Evolutionary conservation across 2,113 vertebrate genomes (phyloP).

Genomic region (Peucedramus taeniatus): DNA sequence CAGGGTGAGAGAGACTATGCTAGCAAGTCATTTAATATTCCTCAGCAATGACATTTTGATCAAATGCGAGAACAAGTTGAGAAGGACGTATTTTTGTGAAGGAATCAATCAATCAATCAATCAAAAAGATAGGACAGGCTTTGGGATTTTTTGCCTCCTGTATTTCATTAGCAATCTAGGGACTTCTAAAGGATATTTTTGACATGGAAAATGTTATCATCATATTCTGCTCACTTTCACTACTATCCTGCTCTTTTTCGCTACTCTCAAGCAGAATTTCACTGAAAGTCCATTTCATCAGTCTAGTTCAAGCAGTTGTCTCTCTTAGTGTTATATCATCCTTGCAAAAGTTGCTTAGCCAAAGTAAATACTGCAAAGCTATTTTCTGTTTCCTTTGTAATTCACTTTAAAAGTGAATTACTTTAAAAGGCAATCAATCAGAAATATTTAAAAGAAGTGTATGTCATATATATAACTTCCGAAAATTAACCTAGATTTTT

Average conservation of each 20-base stretch:
- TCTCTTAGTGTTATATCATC: background rate
- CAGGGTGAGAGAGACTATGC: background rate
- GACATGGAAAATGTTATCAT: background rate
- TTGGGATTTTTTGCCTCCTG: background rate
- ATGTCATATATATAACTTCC: background rate
- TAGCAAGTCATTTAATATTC: background rate
- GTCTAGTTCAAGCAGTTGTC: background rate
- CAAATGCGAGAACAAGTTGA: background rate
- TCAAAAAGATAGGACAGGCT: background rate
- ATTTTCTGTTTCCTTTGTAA: background rate
- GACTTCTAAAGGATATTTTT: background rate
- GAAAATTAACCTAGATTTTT: background rate
- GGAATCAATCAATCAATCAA: background rate
- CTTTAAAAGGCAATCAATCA: background rate
- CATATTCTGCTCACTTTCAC: background rate
- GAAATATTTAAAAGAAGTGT: background rate
- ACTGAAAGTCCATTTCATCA: background rate
- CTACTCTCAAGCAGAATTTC: background rate
- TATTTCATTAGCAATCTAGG: background rate
- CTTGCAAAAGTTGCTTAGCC: background rate
- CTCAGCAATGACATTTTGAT: background rate
- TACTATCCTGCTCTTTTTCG: background rate
- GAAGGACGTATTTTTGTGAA: background rate
- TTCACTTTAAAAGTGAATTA: no score
- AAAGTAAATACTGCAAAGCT: background rate